Percentiles rank a stretch among this genome's conserved stretches.
Conservation (phyloP, 1,140 invertebrate species). For the Stratiolaelaps scimitus region DNA sequence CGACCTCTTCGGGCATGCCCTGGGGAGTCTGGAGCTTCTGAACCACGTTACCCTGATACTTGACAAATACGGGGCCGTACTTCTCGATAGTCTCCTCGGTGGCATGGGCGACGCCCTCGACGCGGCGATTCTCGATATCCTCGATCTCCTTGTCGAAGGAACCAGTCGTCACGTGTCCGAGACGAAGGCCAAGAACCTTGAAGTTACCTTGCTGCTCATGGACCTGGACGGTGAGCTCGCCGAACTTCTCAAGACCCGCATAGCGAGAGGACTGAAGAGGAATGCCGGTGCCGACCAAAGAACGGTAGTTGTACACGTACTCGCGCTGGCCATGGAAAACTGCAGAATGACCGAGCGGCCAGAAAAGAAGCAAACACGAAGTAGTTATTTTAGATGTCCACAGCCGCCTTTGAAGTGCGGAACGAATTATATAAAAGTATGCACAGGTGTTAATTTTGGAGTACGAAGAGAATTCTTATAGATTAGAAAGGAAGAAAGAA, state of each 20-base stretch:
- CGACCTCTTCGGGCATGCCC: conserved; percentile 21
- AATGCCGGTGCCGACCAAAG: conserved; percentile 11
- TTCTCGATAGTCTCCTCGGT: conserved; percentile 5
- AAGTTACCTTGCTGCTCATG: conserved; percentile 1
- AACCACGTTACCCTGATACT: background rate
- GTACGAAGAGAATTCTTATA: too few species aligned
- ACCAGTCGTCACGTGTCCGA: conserved; percentile 5
- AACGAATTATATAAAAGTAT: too few species aligned
- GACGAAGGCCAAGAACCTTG: conserved; percentile 26
- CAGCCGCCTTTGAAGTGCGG: too few species aligned
- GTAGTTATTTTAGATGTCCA: too few species aligned
- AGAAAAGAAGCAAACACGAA: too few species aligned
- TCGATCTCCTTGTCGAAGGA: conserved; percentile 28
- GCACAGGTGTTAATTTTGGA: too few species aligned
- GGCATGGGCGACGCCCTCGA: conserved; percentile 9
- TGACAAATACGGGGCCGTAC: conserved; percentile 26
- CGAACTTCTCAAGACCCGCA: conserved; percentile 13
- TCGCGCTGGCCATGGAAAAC: conserved; percentile 21
- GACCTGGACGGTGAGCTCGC: conserved; percentile 12
- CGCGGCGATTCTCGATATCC: conserved; percentile 25
- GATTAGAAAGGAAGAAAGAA: too few species aligned
- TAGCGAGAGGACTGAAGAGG: conserved; percentile 4
- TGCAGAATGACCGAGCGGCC: background rate
- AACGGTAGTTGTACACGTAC: conserved; percentile 25
- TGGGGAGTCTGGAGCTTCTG: conserved; percentile 25